Evolutionary conservation across 2,888 invertebrate genomes (phyloP), one percentile per base, ranked within the genome.

Genomic region (Ganaspis brasiliensis): DNA sequence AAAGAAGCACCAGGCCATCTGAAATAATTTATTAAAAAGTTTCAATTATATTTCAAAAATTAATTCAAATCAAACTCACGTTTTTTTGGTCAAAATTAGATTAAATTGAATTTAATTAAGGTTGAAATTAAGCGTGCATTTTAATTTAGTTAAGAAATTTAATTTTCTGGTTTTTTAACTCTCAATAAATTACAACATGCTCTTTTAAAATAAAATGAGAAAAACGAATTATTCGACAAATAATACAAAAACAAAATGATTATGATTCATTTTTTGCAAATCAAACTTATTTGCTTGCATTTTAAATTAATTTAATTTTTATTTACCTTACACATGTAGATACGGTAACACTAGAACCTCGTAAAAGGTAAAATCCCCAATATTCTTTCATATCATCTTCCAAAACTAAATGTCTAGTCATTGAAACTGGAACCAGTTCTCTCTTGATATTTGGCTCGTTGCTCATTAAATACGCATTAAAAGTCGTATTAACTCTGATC

Each of bases 311-410:
- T 52, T 19, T 9, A 52, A 19, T 72, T 72, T n/a, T n/a, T n/a
- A n/a, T n/a, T 31, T 91, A 96, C 96, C 95, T 95, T 49, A 95
- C 95, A 90, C 96, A 96, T 72, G 96, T 94, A 0, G 95, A 95
- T 0, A 96, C 94, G 0, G 95, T 95, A 6, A 96, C 95, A 0
- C 94, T 93, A 1, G 96, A 96, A 0, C 96, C 96, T 81, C 94
- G 93, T 21, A 96, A 92, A 56, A 96, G 91, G 87, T 96, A 96
- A 90, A 96, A 96, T 1, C 96, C 96, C 96, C 96, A 96, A 89
- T 96, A 96, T 88, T 96, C 96, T 90, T 96, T 96, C 93, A 95
- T 95, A 84, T 96, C 96, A 84, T 96, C 96, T 76, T 95, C 94
- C n/a, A 96, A 91, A 63, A 93, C 92, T 81, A 96, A 91, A 80